Conservation (phyloP, 2,888 invertebrate species). For the Lasioglossum marginatum region DNA sequence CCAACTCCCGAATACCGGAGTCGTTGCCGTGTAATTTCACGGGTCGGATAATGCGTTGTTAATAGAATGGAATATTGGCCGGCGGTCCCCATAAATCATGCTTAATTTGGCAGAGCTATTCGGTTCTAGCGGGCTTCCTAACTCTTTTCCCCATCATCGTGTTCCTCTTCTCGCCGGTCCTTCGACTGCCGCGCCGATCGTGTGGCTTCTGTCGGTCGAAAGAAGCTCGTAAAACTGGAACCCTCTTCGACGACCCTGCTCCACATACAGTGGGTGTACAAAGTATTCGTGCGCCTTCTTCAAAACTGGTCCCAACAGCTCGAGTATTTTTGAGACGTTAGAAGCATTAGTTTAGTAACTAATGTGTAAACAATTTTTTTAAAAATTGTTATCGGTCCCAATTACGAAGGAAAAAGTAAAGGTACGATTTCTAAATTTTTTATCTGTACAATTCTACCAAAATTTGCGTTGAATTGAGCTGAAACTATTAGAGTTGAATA, state of each 20-base stretch:
- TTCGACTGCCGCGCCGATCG: constrained; percentile 44
- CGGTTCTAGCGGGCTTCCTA: constrained; percentile 71
- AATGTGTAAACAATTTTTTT: no score
- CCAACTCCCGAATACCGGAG: constrained; percentile 45
- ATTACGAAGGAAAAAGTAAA: no score
- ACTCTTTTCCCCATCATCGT: constrained; percentile 33
- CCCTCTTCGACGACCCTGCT: constrained; percentile 61
- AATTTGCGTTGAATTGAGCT: no score
- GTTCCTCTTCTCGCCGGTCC: constrained; percentile 42
- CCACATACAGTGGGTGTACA: constrained; percentile 36
- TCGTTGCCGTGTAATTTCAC: constrained; percentile 73
- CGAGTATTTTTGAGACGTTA: no score
- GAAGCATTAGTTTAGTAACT: no score
- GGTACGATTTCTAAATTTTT: no score
- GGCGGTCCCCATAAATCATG: constrained; percentile 81
- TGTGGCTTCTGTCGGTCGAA: constrained; percentile 58
- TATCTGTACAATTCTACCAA: no score
- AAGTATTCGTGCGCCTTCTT: no score
- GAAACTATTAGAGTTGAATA: no score
- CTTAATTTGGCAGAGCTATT: constrained; percentile 82
- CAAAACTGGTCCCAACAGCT: no score
- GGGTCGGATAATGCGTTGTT: constrained; percentile 79
- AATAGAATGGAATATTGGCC: constrained; percentile 82
- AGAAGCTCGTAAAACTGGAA: constrained; percentile 68
- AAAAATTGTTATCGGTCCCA: no score